Evolutionary conservation across 2,888 invertebrate species (phyloP).

Genomic region (Hermaeophaga mercurialis): DNA sequence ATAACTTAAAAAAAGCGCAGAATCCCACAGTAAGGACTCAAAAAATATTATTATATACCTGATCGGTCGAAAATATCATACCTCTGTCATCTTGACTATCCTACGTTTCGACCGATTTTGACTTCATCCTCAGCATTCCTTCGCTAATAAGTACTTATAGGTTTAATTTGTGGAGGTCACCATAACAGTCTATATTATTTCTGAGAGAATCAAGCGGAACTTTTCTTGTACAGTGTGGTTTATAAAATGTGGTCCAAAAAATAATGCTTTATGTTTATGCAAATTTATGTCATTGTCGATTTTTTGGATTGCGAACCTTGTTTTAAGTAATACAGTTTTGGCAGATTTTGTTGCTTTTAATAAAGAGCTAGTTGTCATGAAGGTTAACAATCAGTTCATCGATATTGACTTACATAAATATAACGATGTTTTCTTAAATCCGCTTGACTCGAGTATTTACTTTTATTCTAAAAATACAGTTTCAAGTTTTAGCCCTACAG

Average conservation of each 20-base stretch:
- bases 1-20: slow-evolving; percentile 42
- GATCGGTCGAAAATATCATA: slow-evolving; percentile 9
- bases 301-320: too few species aligned
- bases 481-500: slow-evolving; percentile 42
- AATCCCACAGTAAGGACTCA: slow-evolving; percentile 43
- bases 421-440: too few species aligned
- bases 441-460: slow-evolving; percentile 42
- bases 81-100: background rate
- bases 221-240: slow-evolving; percentile 13
- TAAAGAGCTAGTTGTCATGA: too few species aligned
- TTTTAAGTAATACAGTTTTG: too few species aligned
- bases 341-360: too few species aligned
- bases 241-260: too few species aligned
- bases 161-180: slow-evolving; percentile 46
- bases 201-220: slow-evolving; percentile 39
- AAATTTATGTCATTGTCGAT: too few species aligned
- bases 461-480: slow-evolving; percentile 42
- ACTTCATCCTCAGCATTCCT: slow-evolving; percentile 33
- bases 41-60: slow-evolving; percentile 12
- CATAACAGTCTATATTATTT: slow-evolving; percentile 42
- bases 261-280: too few species aligned
- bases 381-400: too few species aligned
- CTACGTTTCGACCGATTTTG: slow-evolving; percentile 13
- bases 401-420: too few species aligned
- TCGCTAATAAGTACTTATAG: slow-evolving; percentile 52